A percentile compares a stretch with the other conserved stretches of the same genome.
These are phyloP conservation scores for Apamea sordens DNA, from an alignment of 2,888 invertebrate species.

Conservation along the genomic window DNA sequence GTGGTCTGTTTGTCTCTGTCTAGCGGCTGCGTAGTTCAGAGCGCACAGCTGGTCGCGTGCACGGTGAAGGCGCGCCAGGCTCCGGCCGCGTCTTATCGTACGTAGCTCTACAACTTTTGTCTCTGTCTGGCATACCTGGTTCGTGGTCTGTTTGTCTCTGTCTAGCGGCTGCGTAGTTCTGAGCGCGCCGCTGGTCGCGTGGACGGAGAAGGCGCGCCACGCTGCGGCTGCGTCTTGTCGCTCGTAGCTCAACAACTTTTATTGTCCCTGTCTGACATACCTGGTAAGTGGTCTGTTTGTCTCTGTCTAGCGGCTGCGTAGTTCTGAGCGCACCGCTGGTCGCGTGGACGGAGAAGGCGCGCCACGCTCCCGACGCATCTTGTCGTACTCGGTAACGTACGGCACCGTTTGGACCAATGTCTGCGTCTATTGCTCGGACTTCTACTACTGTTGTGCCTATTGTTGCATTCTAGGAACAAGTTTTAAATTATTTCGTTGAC, in stretches of 20 bases:
- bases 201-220: conserved; percentile 95
- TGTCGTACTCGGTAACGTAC: conserved; percentile 95
- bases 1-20: conserved; percentile 96
- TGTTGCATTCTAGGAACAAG: conserved; percentile 93
- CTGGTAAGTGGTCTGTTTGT: conserved; percentile 96
- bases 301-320: conserved; percentile 93
- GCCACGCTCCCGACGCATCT: conserved; percentile 95
- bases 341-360: conserved; percentile 95
- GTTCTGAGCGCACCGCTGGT: conserved; percentile 94
- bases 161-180: conserved; percentile 93
- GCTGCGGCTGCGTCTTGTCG: conserved; percentile 95
- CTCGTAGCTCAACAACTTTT: conserved; percentile 74
- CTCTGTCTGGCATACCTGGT: conserved; percentile 92
- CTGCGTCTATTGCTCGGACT: conserved; percentile 96
- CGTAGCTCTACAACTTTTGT: conserved; percentile 41
- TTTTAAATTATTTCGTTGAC: background rate
- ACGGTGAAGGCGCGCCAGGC: conserved; percentile 96
- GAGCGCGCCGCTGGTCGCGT: conserved; percentile 94
- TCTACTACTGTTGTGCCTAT: conserved; percentile 95
- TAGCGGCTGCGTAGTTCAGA: conserved; percentile 93
- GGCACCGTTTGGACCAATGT: conserved; percentile 97
- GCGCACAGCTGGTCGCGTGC: conserved; percentile 94
- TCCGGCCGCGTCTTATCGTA: conserved; percentile 94
- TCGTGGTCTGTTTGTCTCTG: conserved; percentile 95
- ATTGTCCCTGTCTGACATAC: conserved; percentile 85